Conservation (phyloP, 2,113 vertebrate genomes). For the Paracyprichromis sp. region DNA sequence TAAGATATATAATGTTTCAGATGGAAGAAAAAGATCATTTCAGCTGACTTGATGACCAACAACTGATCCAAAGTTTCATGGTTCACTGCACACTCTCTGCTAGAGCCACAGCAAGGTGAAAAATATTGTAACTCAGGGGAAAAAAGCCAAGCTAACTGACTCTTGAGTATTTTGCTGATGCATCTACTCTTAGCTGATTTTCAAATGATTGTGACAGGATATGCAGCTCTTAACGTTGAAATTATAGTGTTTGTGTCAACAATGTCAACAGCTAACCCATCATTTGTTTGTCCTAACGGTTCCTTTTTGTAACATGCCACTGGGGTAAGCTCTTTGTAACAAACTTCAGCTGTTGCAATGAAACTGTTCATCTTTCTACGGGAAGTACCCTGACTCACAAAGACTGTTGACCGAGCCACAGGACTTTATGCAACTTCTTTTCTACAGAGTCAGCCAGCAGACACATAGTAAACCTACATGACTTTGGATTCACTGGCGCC, state of each 20-base stretch:
- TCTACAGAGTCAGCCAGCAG: background rate
- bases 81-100: background rate
- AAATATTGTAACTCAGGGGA: background rate
- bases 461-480: background rate
- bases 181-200: slow-evolving; percentile 29
- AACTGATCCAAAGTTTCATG: background rate
- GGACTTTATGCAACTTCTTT: background rate
- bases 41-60: background rate
- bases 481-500: background rate
- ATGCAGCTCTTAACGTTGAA: background rate
- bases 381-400: slow-evolving; percentile 23
- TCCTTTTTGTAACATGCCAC: background rate
- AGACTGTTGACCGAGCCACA: slow-evolving; percentile 6
- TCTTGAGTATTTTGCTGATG: background rate
- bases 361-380: background rate
- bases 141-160: background rate
- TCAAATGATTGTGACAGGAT: slow-evolving; percentile 3
- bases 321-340: background rate
- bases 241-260: background rate
- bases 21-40: background rate
- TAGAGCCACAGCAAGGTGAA: background rate
- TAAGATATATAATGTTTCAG: background rate
- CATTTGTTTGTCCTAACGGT: background rate
- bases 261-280: background rate
- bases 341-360: background rate